These are phyloP conservation scores for Castor canadensis DNA, from an alignment of 2,113 vertebrate genomes.

Conservation along the genomic window DNA sequence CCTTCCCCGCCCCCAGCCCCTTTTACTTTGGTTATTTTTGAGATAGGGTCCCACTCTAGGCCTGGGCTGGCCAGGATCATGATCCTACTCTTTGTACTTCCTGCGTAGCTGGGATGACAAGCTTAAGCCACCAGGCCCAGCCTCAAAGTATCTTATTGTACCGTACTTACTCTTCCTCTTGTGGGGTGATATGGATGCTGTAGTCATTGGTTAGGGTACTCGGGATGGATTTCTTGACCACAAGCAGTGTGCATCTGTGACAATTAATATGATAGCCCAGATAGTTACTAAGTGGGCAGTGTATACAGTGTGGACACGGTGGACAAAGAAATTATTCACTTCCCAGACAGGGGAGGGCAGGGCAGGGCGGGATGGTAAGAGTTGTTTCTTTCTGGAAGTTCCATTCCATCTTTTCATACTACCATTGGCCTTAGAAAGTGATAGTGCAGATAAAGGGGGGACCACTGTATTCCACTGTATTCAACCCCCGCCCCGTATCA, in stretches of 20 bases:
- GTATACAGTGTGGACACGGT: no score
- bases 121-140: no score
- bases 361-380: neutral
- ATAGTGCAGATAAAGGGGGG: neutral
- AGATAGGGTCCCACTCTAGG: no score
- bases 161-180: neutral
- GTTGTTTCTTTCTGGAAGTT: neutral
- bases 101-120: no score
- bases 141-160: neutral
- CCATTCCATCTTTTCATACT: neutral
- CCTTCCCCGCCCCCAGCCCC: no score
- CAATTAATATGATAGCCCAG: neutral
- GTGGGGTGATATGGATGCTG: neutral
- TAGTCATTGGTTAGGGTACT: neutral
- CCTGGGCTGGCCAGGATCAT: no score
- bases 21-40: no score
- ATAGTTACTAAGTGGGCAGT: no score
- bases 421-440: neutral
- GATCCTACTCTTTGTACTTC: no score
- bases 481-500: neutral
- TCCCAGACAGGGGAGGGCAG: neutral
- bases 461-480: neutral
- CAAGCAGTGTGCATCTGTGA: accelerated
- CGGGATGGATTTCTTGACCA: neutral
- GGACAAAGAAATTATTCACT: no score